Conservation (phyloP, 1,140 invertebrate species). For the Listronotus oregonensis region DNA sequence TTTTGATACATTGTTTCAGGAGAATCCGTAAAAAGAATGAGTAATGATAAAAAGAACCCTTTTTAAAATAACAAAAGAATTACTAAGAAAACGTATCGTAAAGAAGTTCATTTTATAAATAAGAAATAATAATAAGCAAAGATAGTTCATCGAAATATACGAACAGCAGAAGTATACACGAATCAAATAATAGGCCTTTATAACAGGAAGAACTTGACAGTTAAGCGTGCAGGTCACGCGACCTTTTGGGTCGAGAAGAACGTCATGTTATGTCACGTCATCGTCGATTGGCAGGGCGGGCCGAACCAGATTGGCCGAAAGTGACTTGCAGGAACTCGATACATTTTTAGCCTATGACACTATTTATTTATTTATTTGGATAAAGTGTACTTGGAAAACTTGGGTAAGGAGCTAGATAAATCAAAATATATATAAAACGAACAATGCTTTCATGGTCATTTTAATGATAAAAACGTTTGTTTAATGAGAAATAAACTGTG, state of each 20-base stretch:
- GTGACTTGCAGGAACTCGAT: neutral
- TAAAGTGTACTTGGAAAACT: neutral
- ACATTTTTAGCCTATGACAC: neutral
- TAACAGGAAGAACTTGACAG: neutral
- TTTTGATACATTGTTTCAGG: no score
- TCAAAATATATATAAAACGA: no score
- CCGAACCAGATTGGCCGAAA: neutral
- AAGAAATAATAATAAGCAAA: no score
- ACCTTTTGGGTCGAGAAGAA: neutral
- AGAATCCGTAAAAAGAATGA: no score
- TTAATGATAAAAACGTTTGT: no score
- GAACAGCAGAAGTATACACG: no score
- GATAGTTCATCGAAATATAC: no score
- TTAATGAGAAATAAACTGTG: no score
- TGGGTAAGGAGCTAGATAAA: no score
- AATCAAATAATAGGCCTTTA: neutral
- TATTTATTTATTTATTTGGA: neutral
- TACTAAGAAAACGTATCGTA: neutral
- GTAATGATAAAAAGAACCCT: no score
- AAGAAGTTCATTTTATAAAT: neutral
- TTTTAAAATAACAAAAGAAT: no score
- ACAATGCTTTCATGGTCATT: no score
- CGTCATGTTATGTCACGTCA: neutral
- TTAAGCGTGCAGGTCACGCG: neutral
- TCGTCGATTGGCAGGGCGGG: neutral